Evolutionary conservation across 2,113 vertebrate genomes (phyloP).

Genomic region (Irena cyanogastra): DNA sequence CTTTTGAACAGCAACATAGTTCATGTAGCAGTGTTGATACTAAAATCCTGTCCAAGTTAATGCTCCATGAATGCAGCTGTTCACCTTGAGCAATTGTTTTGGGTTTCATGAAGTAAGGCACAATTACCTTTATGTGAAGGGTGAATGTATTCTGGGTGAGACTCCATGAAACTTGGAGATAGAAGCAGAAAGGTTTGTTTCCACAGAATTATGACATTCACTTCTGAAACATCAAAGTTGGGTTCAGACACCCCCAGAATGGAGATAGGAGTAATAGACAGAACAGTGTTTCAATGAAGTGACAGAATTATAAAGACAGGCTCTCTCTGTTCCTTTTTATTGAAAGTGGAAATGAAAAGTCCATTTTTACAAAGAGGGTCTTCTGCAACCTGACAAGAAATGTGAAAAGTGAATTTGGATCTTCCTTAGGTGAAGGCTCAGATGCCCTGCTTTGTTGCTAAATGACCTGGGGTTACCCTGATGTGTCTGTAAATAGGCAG

Average conservation of each 20-base stretch:
- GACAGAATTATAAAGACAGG: neutral
- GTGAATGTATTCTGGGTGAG: neutral
- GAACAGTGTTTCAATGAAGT: neutral
- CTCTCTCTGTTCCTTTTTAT: neutral
- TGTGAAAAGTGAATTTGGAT: neutral
- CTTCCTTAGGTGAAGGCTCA: neutral
- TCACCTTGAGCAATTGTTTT: neutral
- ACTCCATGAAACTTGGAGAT: neutral
- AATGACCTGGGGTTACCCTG: neutral
- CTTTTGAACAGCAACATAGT: neutral
- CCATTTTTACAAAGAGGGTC: neutral
- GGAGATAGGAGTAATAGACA: neutral
- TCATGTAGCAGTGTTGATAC: neutral
- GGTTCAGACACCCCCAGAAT: neutral
- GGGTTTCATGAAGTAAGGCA: neutral
- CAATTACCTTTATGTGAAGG: neutral
- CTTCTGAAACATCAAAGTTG: neutral
- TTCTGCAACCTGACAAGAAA: neutral
- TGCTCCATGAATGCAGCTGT: fast-evolving
- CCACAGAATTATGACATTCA: fast-evolving
- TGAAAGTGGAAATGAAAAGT: neutral
- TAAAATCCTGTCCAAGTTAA: neutral
- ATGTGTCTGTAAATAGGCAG: neutral
- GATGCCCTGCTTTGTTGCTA: fast-evolving
- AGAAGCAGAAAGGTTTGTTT: neutral